A percentile compares a stretch with the other conserved stretches of the same genome.
Evolutionary conservation across 2,797 vertebrate genomes (phyloP).

Genomic region (Pseudomugil tenellus): DNA sequence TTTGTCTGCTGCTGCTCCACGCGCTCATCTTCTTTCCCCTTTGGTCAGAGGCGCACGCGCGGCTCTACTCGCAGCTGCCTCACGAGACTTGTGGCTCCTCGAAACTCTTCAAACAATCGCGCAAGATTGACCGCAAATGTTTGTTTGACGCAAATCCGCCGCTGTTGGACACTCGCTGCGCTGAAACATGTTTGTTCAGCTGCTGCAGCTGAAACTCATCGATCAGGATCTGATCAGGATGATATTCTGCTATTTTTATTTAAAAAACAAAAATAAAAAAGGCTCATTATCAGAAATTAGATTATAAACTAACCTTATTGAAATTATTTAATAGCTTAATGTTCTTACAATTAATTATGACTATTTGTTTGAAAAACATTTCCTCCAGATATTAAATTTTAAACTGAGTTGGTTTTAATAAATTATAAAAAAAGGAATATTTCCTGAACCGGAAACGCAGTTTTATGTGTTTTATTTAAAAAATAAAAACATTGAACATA

Average conservation of each 20-base stretch:
- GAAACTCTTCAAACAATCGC: conserved; percentile 63
- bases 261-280: too few relatives aligned
- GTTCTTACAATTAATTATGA: too few relatives aligned
- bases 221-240: too few relatives aligned
- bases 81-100: conserved; percentile 39
- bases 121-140: conserved; percentile 73
- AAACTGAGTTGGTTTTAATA: too few relatives aligned
- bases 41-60: background rate
- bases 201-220: conserved; percentile 60
- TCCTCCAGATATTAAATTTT: too few relatives aligned
- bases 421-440: too few relatives aligned
- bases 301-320: too few relatives aligned
- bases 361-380: too few relatives aligned
- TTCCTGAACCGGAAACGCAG: background rate
- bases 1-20: background rate
- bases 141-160: conserved; percentile 81
- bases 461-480: background rate
- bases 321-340: too few relatives aligned
- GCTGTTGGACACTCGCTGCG: conserved; percentile 71
- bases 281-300: too few relatives aligned
- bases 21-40: background rate
- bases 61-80: conserved; percentile 62
- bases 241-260: too few relatives aligned
- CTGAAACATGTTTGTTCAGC: conserved; percentile 84
- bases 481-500: background rate